phyloP scores from a whole-genome alignment of 92 coral and sea anemone genomes.

The Umimayanthus kanabou region DNA sequence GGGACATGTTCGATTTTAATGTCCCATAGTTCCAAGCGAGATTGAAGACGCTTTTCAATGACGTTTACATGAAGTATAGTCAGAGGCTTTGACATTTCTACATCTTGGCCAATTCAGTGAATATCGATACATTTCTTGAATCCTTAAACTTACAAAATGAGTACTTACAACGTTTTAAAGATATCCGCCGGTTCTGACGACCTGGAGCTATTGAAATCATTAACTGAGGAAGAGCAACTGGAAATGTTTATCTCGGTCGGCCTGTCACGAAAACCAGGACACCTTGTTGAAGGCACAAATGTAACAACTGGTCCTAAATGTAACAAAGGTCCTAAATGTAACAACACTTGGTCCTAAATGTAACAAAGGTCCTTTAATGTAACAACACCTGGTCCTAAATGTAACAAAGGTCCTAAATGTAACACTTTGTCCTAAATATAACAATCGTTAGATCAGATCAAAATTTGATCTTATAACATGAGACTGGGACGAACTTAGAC shows the following conservation, averaged over 20 bases:
- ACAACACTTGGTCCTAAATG: too few species aligned
- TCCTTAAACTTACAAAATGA: slow-evolving; percentile 27
- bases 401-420: too few species aligned
- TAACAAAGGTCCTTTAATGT: too few species aligned
- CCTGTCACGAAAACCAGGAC: slow-evolving; percentile 19
- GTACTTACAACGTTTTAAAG: slow-evolving; percentile 31
- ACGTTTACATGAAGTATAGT: slow-evolving; percentile 24
- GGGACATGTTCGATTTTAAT: neutral
- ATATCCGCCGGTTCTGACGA: slow-evolving; percentile 28
- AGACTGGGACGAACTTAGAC: too few species aligned
- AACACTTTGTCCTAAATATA: too few species aligned
- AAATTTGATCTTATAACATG: too few species aligned
- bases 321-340: too few species aligned
- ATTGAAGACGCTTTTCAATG: slow-evolving; percentile 16
- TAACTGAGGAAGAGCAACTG: neutral
- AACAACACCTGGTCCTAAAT: too few species aligned
- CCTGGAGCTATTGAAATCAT: slow-evolving; percentile 15
- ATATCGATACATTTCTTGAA: slow-evolving; percentile 7
- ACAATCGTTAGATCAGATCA: too few species aligned
- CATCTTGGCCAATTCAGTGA: neutral
- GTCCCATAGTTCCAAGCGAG: neutral
- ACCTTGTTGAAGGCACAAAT: slow-evolving; percentile 17
- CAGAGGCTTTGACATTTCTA: neutral
- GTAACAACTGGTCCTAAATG: too few species aligned
- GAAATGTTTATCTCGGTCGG: slow-evolving; percentile 2